Conservation (phyloP, 2,797 vertebrate species). For the Chloroceryle amazona region DNA sequence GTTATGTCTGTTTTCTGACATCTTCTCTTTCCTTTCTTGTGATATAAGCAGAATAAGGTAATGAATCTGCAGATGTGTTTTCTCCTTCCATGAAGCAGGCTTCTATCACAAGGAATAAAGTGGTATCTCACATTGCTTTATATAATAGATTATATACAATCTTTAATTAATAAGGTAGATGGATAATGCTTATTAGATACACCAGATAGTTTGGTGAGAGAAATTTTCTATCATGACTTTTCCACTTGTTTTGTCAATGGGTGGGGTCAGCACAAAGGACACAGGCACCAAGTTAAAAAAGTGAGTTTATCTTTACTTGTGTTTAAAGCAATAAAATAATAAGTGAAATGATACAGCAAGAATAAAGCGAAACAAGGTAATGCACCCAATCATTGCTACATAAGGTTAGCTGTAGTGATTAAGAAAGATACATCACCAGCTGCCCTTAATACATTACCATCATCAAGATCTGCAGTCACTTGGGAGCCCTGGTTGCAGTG, state of each 20-base stretch:
- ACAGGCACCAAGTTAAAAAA: no score
- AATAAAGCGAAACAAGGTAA: no score
- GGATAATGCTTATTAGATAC: background rate
- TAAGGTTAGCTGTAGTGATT: no score
- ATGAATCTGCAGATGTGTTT: background rate
- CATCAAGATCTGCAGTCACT: no score
- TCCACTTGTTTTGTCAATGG: background rate
- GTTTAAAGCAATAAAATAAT: no score
- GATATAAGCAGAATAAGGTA: accelerated
- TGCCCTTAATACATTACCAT: no score
- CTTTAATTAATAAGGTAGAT: background rate
- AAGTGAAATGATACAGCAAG: no score
- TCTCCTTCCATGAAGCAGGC: background rate
- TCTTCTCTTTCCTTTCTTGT: background rate
- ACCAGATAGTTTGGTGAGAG: background rate
- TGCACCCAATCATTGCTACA: no score
- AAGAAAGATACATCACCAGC: no score
- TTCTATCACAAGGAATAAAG: background rate
- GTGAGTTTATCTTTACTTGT: no score
- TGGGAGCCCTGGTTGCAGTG: no score
- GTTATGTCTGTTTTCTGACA: background rate
- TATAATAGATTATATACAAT: background rate
- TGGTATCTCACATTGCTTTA: background rate
- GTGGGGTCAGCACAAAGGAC: no score
- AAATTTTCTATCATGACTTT: background rate